phyloP scores from a whole-genome alignment of 53 echinoderm and acorn worm genomes.

The Hippasteria phrygiana region DNA sequence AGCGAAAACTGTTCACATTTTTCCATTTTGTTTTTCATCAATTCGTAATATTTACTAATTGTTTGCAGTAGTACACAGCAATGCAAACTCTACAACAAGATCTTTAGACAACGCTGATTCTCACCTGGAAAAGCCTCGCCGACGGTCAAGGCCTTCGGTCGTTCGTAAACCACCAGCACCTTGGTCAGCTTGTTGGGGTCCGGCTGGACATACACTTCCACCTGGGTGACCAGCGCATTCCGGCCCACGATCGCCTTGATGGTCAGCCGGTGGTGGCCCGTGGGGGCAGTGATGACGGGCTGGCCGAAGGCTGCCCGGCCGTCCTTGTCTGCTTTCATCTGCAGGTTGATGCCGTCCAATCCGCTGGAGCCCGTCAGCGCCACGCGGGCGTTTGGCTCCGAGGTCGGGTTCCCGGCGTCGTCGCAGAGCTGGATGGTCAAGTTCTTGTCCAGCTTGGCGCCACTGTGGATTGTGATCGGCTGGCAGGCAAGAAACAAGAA shows the following conservation, averaged over 20 bases:
- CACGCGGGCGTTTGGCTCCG: conserved; percentile 65
- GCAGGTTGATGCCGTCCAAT: conserved; percentile 24
- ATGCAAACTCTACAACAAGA: too few relatives aligned
- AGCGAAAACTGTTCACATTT: too few relatives aligned
- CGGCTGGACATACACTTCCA: conserved; percentile 74
- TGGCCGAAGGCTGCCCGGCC: conserved; percentile 82
- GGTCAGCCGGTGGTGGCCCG: conserved; percentile 76
- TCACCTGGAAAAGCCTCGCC: conserved; percentile 87
- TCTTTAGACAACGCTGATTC: background rate
- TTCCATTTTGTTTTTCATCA: too few relatives aligned
- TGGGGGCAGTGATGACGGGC: conserved; percentile 67
- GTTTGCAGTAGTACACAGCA: too few relatives aligned
- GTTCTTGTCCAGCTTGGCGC: conserved; percentile 68
- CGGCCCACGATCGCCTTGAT: conserved; percentile 74
- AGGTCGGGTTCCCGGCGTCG: conserved; percentile 71
- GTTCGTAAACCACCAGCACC: conserved; percentile 68
- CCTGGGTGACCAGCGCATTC: background rate
- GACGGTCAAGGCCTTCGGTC: conserved; percentile 46
- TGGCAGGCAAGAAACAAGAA: conserved; percentile 14
- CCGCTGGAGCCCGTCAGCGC: conserved; percentile 5
- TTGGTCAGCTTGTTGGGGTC: conserved; percentile 74
- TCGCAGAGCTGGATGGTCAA: conserved; percentile 84
- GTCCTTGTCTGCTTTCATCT: conserved; percentile 61
- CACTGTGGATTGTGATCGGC: conserved; percentile 74
- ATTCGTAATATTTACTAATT: too few relatives aligned